Conservation (phyloP, 2,797 vertebrate species). For the Myoxocephalus aenaeus region DNA sequence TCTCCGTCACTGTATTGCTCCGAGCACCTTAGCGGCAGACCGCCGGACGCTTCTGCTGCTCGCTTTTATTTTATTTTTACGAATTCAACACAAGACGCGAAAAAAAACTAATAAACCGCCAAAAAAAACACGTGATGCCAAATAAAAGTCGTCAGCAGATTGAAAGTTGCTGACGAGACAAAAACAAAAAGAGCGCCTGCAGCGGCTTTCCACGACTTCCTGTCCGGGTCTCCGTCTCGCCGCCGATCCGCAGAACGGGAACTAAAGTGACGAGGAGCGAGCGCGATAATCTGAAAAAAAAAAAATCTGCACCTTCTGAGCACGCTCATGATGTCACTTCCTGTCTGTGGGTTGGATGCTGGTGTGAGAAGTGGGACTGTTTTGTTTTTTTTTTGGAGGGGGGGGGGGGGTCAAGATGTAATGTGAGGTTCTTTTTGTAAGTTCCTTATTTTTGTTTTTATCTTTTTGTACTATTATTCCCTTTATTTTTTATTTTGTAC, state of each 20-base stretch:
- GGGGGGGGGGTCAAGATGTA: conserved; percentile 31
- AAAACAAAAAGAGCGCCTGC: conserved; percentile 13
- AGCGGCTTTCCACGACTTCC: not conserved
- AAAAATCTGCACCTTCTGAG: conserved; percentile 78
- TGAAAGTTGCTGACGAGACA: conserved; percentile 38
- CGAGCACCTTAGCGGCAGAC: conserved; percentile 73
- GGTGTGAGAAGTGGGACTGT: conserved; percentile 37
- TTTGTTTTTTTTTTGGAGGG: not conserved
- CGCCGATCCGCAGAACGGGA: conserved; percentile 42
- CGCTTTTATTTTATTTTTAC: not conserved
- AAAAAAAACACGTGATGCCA: conserved; percentile 48
- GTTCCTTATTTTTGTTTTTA: conserved; percentile 66
- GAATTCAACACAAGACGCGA: conserved; percentile 41
- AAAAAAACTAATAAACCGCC: conserved; percentile 1
- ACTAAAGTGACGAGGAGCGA: conserved; percentile 44
- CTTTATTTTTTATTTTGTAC: conserved; percentile 64
- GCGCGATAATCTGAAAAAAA: conserved; percentile 44
- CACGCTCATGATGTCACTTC: conserved; percentile 69
- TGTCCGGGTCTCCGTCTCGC: conserved; percentile 8
- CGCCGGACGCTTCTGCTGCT: conserved; percentile 47
- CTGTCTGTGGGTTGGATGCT: conserved; percentile 54
- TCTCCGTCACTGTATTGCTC: conserved; percentile 75
- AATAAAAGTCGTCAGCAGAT: conserved; percentile 59
- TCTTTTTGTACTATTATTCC: conserved; percentile 71
- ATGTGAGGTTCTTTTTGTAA: conserved; percentile 62